Conservation (phyloP, 2,888 invertebrate genomes). For the Phrixothrix hirtus region DNA sequence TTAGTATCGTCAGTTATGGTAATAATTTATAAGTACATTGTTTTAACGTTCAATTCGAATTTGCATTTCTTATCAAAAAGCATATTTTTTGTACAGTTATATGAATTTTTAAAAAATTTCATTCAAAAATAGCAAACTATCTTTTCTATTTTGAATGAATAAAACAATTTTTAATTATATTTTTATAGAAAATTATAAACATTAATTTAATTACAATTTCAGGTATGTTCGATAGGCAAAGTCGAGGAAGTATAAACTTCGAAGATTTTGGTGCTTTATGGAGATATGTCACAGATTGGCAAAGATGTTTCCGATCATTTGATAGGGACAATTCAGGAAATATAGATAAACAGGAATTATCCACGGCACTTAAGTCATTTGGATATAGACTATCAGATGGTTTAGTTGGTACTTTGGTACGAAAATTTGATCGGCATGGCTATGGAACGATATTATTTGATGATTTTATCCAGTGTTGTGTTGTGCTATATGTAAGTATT, state of each 20-base stretch:
- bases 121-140: too few species aligned
- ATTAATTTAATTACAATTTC: too few species aligned
- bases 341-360: slow-evolving; percentile 89
- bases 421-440: slow-evolving; percentile 92
- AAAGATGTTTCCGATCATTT: slow-evolving; percentile 91
- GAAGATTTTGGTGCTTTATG: slow-evolving; percentile 95
- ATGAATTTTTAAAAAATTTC: too few species aligned
- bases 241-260: slow-evolving; percentile 87
- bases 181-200: too few species aligned
- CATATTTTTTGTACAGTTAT: too few species aligned
- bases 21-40: too few species aligned
- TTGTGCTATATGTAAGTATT: slow-evolving; percentile 84
- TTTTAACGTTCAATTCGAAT: neutral
- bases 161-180: too few species aligned
- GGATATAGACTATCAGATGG: slow-evolving; percentile 86
- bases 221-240: slow-evolving; percentile 93
- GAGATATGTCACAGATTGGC: slow-evolving; percentile 99
- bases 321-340: slow-evolving; percentile 92
- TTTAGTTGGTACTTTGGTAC: slow-evolving; percentile 77
- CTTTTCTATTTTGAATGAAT: too few species aligned
- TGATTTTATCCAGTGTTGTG: slow-evolving; percentile 97
- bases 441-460: slow-evolving; percentile 91
- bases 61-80: neutral
- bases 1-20: too few species aligned
- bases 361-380: slow-evolving; percentile 86